A percentile compares a stretch with the other conserved stretches of the same genome.
Evolutionary conservation across 2,113 vertebrate genomes (phyloP).

Genomic region (Sander vitreus): DNA sequence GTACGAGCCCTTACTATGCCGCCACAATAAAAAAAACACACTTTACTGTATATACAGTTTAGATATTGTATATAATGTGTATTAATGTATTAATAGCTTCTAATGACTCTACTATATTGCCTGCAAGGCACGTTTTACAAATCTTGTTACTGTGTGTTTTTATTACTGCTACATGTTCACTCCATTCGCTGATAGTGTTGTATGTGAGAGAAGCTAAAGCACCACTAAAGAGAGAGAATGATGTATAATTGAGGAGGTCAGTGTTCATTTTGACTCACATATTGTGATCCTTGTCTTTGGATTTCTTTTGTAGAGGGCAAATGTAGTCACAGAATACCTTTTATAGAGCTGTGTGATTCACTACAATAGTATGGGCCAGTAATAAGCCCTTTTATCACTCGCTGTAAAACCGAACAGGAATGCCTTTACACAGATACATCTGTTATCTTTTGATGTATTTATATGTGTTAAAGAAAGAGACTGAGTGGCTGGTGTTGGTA

Average conservation of each 20-base stretch:
- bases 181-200: background rate
- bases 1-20: no score
- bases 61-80: no score
- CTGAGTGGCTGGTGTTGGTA: background rate
- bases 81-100: no score
- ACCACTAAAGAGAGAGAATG: conserved; percentile 11
- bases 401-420: background rate
- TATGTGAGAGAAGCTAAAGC: background rate
- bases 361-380: background rate
- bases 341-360: background rate
- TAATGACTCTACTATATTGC: background rate
- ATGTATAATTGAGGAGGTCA: conserved; percentile 45
- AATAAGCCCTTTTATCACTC: conserved; percentile 4
- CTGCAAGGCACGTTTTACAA: conserved; percentile 1
- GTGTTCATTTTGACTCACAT: conserved; percentile 25
- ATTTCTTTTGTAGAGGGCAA: conserved; percentile 29
- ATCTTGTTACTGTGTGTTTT: background rate
- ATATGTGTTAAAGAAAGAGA: background rate
- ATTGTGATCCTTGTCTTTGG: conserved; percentile 27
- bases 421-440: background rate
- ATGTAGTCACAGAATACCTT: background rate
- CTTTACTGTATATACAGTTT: no score
- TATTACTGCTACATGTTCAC: background rate
- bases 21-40: no score
- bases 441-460: background rate